Conservation (phyloP, 2,113 vertebrate genomes). For the Cynocephalus volans region DNA sequence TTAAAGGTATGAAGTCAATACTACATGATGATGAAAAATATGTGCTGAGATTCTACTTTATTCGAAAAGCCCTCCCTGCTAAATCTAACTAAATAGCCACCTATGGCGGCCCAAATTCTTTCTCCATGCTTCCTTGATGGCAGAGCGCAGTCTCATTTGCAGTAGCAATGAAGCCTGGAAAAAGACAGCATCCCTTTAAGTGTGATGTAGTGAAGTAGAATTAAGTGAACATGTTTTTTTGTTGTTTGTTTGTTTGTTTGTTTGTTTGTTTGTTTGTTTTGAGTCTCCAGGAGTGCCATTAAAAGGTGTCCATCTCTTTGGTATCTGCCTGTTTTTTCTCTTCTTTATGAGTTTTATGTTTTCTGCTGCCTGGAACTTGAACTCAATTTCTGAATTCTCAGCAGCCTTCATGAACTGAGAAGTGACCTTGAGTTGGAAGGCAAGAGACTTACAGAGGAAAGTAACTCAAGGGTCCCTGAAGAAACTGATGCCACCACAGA, state of each 20-base stretch:
- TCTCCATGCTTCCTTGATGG: background rate
- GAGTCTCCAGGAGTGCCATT: background rate
- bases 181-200: background rate
- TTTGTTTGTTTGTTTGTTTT: too few relatives aligned
- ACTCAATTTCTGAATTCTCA: background rate
- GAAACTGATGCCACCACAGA: background rate
- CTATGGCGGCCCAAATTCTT: too few relatives aligned
- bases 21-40: background rate
- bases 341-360: background rate
- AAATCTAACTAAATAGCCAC: background rate
- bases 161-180: background rate
- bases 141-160: rapidly evolving
- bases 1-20: conserved; percentile 3
- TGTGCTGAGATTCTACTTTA: background rate
- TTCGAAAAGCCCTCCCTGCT: background rate
- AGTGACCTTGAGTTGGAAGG: background rate
- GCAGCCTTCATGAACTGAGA: background rate
- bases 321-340: background rate
- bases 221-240: background rate
- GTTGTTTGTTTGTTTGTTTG: too few relatives aligned
- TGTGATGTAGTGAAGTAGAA: background rate
- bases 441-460: background rate
- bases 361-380: background rate
- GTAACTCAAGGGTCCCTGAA: background rate
- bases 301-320: background rate